These are phyloP conservation scores for Sarcophaga peregrina DNA, from an alignment of 1,140 invertebrate species.

Conservation along the genomic window DNA sequence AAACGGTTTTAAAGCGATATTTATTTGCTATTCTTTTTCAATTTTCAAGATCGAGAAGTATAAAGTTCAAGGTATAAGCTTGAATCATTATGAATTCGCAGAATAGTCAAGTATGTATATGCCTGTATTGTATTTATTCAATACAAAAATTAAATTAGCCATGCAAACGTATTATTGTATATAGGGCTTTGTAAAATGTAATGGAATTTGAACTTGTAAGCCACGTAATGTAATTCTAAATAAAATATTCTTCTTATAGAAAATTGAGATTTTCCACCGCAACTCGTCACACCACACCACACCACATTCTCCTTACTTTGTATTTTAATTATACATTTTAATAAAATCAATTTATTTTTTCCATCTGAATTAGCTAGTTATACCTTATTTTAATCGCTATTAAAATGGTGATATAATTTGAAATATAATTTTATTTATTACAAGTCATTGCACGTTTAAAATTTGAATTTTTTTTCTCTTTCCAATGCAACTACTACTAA, in stretches of 20 bases:
- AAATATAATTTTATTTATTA: background rate
- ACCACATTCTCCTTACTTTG: too few relatives aligned
- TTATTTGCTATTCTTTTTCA: background rate
- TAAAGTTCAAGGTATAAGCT: background rate
- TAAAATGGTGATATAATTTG: background rate
- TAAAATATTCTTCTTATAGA: background rate
- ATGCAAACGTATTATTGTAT: background rate
- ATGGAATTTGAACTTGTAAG: background rate
- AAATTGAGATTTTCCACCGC: too few relatives aligned
- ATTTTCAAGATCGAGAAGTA: background rate
- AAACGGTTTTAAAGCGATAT: background rate
- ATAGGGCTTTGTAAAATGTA: background rate
- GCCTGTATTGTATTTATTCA: background rate
- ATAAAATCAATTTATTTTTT: too few relatives aligned
- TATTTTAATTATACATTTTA: too few relatives aligned
- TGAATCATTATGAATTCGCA: background rate
- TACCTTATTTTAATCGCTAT: background rate
- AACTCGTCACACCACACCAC: too few relatives aligned
- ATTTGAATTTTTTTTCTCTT: background rate
- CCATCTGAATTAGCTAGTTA: too few relatives aligned
- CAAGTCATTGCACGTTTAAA: constrained; percentile 14
- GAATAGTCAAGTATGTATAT: background rate
- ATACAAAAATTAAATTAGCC: background rate
- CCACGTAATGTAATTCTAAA: background rate
- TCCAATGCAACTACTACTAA: background rate